Base-by-base conservation (phyloP, 1,140 invertebrate species). In the Neotoxoptera formosana region DNA sequence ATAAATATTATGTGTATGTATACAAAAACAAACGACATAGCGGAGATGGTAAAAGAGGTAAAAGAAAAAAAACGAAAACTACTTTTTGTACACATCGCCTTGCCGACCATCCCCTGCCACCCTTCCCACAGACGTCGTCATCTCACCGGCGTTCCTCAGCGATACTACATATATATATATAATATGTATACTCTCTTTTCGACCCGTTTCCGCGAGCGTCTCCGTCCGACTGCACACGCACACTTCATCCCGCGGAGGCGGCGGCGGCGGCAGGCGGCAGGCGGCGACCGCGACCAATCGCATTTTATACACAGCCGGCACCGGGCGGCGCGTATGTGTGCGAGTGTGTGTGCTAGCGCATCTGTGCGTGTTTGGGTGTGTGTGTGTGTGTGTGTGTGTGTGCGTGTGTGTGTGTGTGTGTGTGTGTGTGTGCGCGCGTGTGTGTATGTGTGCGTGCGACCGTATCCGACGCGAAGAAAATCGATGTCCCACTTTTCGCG, bases 401-500 rank as follows among this genome's bases (percentile, higher is more conserved):
- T 51, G 51, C 20, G 51, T 53, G 51, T 53, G 51, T 21, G 51
- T 53, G 51, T 23, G 20, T 6, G 51, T 23, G 41, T 4, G 14
- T 20, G 48, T 20, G 48, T 51, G 11, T 17, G 30, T 11, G 86
- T 36, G 21, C 8, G 89, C 20, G 56, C 36, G 56, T 36, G 20
- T 20, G 48, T 14, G 48, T 51, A 2, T 1, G 48, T 51, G 17
- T 51, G 48, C 48, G 48, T 51, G 30, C 30, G 60, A 67, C 30
- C 60, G 60, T 67, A n/a, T 53, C 48, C 9, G 67, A 81, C 48
- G 91, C 47, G 91, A 84, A 84, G 91, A 93, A 93, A 93, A 93
- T 93, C 91, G 91, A 93, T 93, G 91, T 93, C 91, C 91, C 91
- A 93, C 76, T 93, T 93, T 93, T 60, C 60, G 51, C 14, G 88